Evolutionary conservation across 2,888 invertebrate species (phyloP), one percentile per base, ranked within the genome.

Genomic region (Folsomia candida): DNA sequence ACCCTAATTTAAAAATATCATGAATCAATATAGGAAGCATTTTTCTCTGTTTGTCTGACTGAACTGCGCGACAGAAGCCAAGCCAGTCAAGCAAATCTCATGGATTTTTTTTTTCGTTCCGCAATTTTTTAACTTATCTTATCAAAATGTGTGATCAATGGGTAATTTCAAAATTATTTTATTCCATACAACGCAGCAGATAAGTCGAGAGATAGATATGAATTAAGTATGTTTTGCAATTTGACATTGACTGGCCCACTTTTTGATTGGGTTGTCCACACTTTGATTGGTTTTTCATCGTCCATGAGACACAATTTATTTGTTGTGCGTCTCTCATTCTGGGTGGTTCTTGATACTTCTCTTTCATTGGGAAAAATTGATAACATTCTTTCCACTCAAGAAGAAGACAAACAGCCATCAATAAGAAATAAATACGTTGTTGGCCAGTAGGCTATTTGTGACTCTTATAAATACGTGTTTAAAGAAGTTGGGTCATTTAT

Each of bases 171-270:
- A 37, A 9, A 37, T 9, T 14, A 37, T 37, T 37, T 6, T 22
- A 54, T n/a, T 54, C 54, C 20, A 4, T 22, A n/a, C n/a, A n/a
- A 6, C 4, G 4, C 54, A 54, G 18, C 20, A 54, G n/a, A n/a
- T n/a, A n/a, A n/a, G 37, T 37, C 37, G 14, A 37, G 4, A 37
- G 14, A n/a, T n/a, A n/a, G n/a, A n/a, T n/a, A n/a, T n/a, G 14
- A 14, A 37, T 37, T 14, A 37, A 37, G 37, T 37, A 9, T 37
- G 37, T 14, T 37, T 37, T 37, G 37, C 37, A 54, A n/a, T 22
- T 54, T 54, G 54, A 20, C 54, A 54, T 54, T 54, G 54, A 54
- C 54, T 54, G 54, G 6, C 54, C 54, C 22, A 54, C 54, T 54
- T 54, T 54, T 54, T 54, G 54, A 54, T 54, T 54, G 54, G 54